Conservation (phyloP, 2,797 vertebrate species). For the Tolypeutes matacus region DNA sequence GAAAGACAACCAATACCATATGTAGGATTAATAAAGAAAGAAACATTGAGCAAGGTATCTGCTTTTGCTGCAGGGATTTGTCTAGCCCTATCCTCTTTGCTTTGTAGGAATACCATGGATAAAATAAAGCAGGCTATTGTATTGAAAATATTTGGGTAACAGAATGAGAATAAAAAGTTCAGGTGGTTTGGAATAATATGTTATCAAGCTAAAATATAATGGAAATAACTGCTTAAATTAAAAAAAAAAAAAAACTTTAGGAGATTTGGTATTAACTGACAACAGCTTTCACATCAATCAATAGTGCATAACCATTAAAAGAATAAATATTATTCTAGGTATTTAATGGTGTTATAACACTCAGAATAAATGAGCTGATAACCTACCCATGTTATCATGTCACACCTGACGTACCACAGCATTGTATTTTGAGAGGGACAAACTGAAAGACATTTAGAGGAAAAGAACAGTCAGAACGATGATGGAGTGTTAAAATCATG, state of each 20-base stretch:
- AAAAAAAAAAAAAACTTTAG: background rate
- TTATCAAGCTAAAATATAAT: background rate
- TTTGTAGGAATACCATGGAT: background rate
- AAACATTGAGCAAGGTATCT: background rate
- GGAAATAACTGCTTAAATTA: background rate
- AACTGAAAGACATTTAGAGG: background rate
- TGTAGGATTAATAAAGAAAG: background rate
- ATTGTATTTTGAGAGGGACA: background rate
- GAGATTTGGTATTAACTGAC: background rate
- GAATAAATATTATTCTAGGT: too few species aligned
- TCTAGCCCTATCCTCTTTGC: background rate
- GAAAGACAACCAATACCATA: background rate
- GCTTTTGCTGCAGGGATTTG: background rate
- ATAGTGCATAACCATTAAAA: rapidly evolving
- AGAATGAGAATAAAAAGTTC: constrained; percentile 13
- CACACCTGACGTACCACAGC: rapidly evolving
- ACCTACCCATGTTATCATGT: rapidly evolving
- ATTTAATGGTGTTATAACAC: rapidly evolving
- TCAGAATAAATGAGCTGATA: too few species aligned
- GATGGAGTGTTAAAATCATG: background rate
- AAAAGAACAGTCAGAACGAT: background rate
- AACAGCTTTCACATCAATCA: background rate
- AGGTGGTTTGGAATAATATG: background rate
- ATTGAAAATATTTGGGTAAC: background rate
- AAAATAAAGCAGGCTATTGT: background rate